Evolutionary conservation across 2,888 invertebrate species (phyloP), one percentile per base, ranked within the genome.

Genomic region (Noctua janthe): DNA sequence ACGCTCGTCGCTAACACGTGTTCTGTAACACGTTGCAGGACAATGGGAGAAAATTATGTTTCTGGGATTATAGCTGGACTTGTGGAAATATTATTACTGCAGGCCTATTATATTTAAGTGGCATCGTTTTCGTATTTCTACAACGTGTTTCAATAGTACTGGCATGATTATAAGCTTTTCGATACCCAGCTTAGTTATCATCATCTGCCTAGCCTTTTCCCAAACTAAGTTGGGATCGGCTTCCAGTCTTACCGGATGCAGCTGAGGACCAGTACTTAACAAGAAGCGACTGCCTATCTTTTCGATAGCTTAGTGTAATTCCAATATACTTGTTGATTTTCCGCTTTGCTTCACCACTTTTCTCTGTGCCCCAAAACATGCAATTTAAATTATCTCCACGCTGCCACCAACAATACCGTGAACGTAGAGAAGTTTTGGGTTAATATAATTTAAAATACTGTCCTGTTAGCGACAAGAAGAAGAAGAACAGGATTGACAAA

Each of bases 1-100:
- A 89, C 85, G 83, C 83, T 82, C 67, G 77, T 66, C 7, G 72
- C 83, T 76, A 85, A 90, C 87, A 90, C 87, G 81, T 87, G 84
- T 86, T 80, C 64, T 80, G 76, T 79, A 80, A 86, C 86, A 84
- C 80, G 85, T 83, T 87, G 85, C 76, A 82, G 66, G 71, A 81
- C 78, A 82, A 74, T 76, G 49, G 54, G 35, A 64, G 76, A 62
- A 78, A 71, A 75, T 73, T 69, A 79, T 74, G 74, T 51, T 86
- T 67, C 54, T 62, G 29, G 59, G 54, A 84, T 74, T 64, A 72
- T 54, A 74, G 39, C 15, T n/a, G 11, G 13, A 54, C 66, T 71
- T 23, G 15, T 70, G 29, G 23, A 15, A 54, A 78, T 82, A 29
- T 56, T 62, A 20, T 2, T 75, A 0, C 8, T 66, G n/a, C 23